Conservation (phyloP, 2,797 vertebrate genomes). For the Phalloptychus januarius region DNA sequence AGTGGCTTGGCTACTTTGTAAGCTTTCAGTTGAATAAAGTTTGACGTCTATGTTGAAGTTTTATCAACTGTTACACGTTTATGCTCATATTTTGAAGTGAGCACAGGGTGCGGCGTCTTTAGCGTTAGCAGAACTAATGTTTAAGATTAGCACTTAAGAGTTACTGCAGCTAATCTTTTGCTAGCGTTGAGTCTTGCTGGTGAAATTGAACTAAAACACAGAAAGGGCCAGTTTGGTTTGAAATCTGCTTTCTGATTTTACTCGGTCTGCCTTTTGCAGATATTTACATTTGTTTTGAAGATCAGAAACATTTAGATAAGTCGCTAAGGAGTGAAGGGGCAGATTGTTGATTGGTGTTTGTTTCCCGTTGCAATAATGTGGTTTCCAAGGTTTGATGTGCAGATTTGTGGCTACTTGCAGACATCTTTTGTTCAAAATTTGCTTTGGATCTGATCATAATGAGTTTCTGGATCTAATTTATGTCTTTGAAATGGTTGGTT, state of each 20-base stretch:
- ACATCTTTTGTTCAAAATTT: not conserved
- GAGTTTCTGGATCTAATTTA: not conserved
- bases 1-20: too few species aligned
- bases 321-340: not conserved
- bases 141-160: not conserved
- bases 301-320: not conserved
- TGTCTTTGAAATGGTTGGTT: not conserved
- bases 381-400: not conserved
- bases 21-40: too few species aligned
- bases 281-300: not conserved
- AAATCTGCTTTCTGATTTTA: not conserved
- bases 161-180: not conserved
- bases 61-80: too few species aligned
- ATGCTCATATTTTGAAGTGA: too few species aligned
- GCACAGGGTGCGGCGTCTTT: not conserved
- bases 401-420: not conserved
- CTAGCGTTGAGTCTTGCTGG: not conserved
- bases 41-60: too few species aligned
- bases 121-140: not conserved
- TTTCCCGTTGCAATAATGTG: not conserved
- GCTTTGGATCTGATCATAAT: not conserved
- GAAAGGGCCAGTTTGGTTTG: not conserved
- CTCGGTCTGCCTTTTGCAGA: not conserved
- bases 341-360: not conserved
- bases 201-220: not conserved